Evolutionary conservation across 2,797 vertebrate species (phyloP).

Genomic region (Pseudochirops corinnae): DNA sequence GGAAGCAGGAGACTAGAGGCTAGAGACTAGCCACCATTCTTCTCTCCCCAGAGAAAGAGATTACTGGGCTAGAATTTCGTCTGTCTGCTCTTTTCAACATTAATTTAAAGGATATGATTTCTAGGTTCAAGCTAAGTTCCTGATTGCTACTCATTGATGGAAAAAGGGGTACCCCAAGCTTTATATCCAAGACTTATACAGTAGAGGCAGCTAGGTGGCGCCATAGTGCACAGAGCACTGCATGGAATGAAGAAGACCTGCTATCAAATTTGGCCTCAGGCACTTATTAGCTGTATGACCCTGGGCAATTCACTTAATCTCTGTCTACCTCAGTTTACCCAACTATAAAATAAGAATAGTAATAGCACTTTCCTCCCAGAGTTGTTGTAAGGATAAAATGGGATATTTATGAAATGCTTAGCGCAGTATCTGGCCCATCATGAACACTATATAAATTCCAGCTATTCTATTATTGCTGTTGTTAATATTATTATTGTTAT

Average conservation of each 20-base stretch:
- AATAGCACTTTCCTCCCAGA: neutral
- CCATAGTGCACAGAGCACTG: neutral
- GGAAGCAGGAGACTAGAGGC: neutral
- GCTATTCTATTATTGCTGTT: neutral
- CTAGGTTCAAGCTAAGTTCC: neutral
- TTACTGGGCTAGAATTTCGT: neutral
- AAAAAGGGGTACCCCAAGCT: neutral
- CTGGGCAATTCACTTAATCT: neutral
- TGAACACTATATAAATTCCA: neutral
- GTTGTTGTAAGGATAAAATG: neutral
- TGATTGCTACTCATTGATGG: neutral
- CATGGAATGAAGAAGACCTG: neutral
- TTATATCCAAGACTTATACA: neutral
- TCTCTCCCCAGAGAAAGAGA: neutral
- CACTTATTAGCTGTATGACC: neutral
- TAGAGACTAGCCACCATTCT: neutral
- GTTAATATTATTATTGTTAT: neutral
- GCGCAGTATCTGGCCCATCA: neutral
- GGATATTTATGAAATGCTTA: neutral
- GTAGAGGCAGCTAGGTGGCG: neutral
- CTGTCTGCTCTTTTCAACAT: neutral
- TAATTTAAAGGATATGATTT: neutral
- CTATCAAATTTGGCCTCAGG: neutral
- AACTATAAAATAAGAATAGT: neutral
- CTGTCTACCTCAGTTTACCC: neutral